These are phyloP conservation scores for Troilus luridus DNA, from an alignment of 2,888 invertebrate species.

Conservation along the genomic window DNA sequence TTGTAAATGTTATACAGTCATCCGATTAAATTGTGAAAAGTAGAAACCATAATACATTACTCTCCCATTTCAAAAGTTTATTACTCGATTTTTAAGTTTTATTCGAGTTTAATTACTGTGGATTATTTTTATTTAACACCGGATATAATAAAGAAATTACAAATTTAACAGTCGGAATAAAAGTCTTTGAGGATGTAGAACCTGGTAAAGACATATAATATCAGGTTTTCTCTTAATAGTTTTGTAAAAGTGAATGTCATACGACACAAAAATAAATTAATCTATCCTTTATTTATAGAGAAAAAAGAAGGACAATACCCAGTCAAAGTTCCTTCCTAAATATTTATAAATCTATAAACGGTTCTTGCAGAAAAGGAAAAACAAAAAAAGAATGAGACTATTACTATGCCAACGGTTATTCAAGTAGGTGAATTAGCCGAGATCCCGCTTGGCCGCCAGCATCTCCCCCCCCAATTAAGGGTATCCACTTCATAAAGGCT, in stretches of 20 bases:
- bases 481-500: no score
- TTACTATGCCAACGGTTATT: no score
- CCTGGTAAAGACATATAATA: background rate
- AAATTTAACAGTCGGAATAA: background rate
- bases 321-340: background rate
- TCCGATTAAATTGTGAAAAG: background rate
- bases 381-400: background rate
- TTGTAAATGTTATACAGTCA: background rate
- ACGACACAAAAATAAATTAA: background rate
- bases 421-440: no score
- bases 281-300: background rate
- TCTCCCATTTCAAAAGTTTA: background rate
- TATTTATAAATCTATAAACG: background rate
- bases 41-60: conserved; percentile 1
- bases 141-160: conserved; percentile 7
- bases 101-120: background rate
- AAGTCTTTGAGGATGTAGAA: background rate
- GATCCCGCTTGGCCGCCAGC: no score
- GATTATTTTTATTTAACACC: conserved; percentile 20
- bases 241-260: background rate
- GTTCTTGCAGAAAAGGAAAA: background rate
- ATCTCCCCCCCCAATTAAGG: no score
- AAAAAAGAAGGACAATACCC: background rate
- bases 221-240: background rate
- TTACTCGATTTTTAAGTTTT: background rate